Conservation (phyloP, 2,797 vertebrate genomes). For the Gastrophryne carolinensis region DNA sequence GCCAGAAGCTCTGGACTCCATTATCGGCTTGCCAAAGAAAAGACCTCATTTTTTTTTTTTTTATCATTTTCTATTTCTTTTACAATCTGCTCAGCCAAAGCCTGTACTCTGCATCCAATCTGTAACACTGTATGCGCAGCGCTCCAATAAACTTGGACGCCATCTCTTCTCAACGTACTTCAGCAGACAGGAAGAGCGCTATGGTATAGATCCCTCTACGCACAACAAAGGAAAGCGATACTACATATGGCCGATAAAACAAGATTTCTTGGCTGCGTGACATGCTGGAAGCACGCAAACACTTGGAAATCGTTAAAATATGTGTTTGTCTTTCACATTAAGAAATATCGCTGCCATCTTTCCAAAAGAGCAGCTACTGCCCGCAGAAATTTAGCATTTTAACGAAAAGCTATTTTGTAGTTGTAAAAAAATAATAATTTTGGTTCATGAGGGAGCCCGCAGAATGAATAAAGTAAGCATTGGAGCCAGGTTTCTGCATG, state of each 20-base stretch:
- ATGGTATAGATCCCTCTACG: conserved; percentile 19
- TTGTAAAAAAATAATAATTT: no score
- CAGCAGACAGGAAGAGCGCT: conserved; percentile 25
- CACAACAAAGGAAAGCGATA: conserved; percentile 27
- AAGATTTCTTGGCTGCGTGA: conserved; percentile 4
- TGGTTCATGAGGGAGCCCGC: no score
- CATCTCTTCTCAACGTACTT: neutral
- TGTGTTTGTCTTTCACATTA: conserved; percentile 45
- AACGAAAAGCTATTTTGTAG: neutral
- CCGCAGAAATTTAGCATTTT: neutral
- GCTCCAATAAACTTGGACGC: conserved; percentile 7
- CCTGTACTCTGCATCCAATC: neutral
- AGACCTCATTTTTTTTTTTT: conserved; percentile 12
- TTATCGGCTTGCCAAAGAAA: conserved; percentile 31
- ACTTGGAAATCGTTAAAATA: conserved; percentile 37
- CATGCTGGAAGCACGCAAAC: conserved; percentile 14
- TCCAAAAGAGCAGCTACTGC: conserved; percentile 29
- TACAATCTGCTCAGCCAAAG: conserved; percentile 16
- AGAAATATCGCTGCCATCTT: conserved; percentile 34
- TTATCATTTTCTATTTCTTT: conserved; percentile 5
- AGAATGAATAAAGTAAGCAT: no score
- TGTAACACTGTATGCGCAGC: neutral
- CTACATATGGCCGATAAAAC: conserved; percentile 11
- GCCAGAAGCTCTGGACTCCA: conserved; percentile 42
- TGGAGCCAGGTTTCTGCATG: no score